Percentiles rank a stretch among this genome's conserved stretches.
phyloP scores from a whole-genome alignment of 2,888 invertebrate genomes.

The Conomelus anceps region DNA sequence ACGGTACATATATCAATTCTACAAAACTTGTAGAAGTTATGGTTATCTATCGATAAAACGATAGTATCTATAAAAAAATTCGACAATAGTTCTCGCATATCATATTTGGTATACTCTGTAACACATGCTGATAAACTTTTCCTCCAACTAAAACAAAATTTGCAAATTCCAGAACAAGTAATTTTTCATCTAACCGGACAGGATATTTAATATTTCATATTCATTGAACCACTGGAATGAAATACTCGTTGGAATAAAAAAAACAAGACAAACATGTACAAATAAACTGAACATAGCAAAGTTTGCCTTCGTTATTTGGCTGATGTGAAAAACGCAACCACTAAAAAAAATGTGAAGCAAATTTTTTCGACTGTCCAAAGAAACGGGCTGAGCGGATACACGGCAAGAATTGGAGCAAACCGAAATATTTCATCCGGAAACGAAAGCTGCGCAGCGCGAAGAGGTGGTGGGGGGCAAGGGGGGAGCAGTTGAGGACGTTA shows the following conservation, averaged over 20 bases:
- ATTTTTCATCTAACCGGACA: background rate
- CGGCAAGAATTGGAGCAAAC: background rate
- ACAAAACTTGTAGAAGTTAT: no score
- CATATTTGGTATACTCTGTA: no score
- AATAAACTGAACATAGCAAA: background rate
- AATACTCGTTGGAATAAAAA: background rate
- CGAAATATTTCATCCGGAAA: background rate
- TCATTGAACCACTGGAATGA: background rate
- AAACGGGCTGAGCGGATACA: background rate
- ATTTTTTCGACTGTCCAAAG: background rate
- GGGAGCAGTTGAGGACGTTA: background rate
- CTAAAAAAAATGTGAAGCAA: background rate
- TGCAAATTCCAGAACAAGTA: background rate
- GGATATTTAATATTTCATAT: background rate
- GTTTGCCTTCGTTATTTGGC: background rate
- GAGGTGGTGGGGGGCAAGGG: background rate
- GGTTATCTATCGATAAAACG: no score
- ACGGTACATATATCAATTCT: no score
- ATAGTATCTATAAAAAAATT: no score
- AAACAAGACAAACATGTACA: background rate
- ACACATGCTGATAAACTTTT: no score
- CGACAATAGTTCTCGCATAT: no score
- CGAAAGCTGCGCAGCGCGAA: background rate
- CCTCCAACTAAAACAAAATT: no score
- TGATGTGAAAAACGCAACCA: background rate